These are phyloP conservation scores for Galemys pyrenaicus DNA, from an alignment of 2,113 vertebrate genomes.

Conservation along the genomic window DNA sequence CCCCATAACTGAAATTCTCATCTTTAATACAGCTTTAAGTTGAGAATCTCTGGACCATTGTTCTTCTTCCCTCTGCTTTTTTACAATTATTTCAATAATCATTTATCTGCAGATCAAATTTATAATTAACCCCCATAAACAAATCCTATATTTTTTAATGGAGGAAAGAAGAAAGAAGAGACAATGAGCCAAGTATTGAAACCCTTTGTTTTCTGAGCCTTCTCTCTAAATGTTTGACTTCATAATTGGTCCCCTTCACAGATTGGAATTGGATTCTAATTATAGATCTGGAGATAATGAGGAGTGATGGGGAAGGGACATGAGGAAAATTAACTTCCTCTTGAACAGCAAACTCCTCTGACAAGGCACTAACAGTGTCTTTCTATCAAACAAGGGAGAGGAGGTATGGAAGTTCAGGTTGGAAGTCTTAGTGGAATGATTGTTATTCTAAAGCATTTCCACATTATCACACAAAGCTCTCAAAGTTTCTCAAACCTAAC, in stretches of 20 bases:
- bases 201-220: not conserved
- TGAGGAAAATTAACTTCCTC: conserved; percentile 60
- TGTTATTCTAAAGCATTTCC: not conserved
- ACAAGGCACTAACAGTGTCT: not conserved
- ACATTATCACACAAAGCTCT: not conserved
- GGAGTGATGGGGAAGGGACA: conserved; percentile 36
- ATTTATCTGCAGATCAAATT: not conserved
- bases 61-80: not conserved
- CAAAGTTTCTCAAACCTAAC: not conserved
- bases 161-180: not conserved
- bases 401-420: not conserved
- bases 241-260: conserved; percentile 13
- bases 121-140: not conserved
- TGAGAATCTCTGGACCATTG: not conserved
- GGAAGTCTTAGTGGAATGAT: not conserved
- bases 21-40: not conserved
- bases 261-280: conserved; percentile 63
- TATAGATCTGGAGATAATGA: conserved; percentile 50
- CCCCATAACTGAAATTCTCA: not conserved
- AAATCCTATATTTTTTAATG: not conserved
- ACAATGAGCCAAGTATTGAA: not conserved
- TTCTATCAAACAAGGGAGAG: not conserved
- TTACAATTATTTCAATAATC: not conserved
- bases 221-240: not conserved
- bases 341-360: conserved; percentile 62